Evolutionary conservation across 2,113 vertebrate species (phyloP).

Genomic region (Heterotilapia buettikoferi): DNA sequence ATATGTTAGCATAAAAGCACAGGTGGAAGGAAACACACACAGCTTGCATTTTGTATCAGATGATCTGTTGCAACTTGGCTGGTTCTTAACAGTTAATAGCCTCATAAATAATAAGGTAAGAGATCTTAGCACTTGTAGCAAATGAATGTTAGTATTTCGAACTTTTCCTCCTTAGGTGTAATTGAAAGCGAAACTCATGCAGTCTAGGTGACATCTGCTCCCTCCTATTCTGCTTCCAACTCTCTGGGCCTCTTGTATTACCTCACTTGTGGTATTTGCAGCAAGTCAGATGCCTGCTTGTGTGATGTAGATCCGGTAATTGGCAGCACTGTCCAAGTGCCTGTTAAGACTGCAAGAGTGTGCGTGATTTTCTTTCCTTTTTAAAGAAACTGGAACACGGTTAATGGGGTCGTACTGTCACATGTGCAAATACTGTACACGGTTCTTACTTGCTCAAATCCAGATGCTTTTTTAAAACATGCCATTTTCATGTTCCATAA

Average conservation of each 20-base stretch:
- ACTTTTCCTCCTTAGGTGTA: neutral
- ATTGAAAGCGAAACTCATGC: neutral
- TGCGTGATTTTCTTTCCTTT: neutral
- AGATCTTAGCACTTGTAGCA: neutral
- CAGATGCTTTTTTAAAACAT: neutral
- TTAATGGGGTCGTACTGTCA: neutral
- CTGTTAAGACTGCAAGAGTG: neutral
- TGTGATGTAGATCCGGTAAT: slow-evolving; percentile 14
- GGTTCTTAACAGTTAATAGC: neutral
- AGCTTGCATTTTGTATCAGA: neutral
- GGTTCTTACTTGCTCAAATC: neutral
- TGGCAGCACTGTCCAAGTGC: neutral
- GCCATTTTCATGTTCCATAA: neutral
- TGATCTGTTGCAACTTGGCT: neutral
- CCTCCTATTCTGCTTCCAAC: neutral
- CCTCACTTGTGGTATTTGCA: neutral
- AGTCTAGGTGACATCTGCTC: slow-evolving; percentile 1
- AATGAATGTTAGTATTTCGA: neutral
- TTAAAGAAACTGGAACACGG: neutral
- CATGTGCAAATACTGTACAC: neutral
- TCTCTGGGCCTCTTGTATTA: neutral
- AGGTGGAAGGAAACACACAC: neutral
- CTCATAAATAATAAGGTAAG: neutral
- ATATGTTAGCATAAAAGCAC: neutral
- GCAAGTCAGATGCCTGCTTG: slow-evolving; percentile 14